Percentiles rank a stretch among this genome's conserved stretches.
Evolutionary conservation across 2,113 vertebrate species (phyloP).

Genomic region (Mus pahari): DNA sequence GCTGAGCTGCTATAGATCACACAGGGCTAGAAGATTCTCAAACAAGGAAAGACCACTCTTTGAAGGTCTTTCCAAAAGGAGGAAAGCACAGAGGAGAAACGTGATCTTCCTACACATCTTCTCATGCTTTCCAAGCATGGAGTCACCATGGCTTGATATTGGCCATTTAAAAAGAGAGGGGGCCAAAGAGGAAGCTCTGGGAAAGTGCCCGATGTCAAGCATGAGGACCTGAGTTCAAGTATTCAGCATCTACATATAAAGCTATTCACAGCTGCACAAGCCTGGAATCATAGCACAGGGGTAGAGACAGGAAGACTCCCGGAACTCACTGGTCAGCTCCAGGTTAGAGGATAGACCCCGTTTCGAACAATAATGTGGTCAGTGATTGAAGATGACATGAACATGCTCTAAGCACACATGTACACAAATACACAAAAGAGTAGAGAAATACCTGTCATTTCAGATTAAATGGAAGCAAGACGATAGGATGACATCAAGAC

Average conservation of each 20-base stretch:
- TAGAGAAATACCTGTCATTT: not conserved
- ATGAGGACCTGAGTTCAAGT: not conserved
- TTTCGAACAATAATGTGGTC: not conserved
- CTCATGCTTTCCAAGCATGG: too few species aligned
- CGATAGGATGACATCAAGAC: rapidly evolving
- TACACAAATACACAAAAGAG: not conserved
- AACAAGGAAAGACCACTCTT: not conserved
- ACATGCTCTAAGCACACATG: not conserved
- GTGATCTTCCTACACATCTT: too few species aligned
- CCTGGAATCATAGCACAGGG: not conserved
- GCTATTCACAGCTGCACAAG: not conserved
- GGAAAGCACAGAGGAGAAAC: not conserved
- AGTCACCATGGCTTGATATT: not conserved
- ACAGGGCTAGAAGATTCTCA: not conserved
- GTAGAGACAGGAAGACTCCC: not conserved
- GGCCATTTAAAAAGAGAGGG: not conserved
- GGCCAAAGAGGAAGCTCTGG: not conserved
- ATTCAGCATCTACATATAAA: not conserved
- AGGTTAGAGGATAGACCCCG: not conserved
- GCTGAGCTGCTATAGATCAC: not conserved
- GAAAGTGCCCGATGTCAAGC: not conserved
- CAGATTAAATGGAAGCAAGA: not conserved
- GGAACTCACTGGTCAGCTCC: not conserved
- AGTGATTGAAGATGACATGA: not conserved
- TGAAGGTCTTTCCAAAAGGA: not conserved